Evolutionary conservation across 2,888 invertebrate genomes (phyloP), one percentile per base, ranked within the genome.

Genomic region (Ophioninae sp.): DNA sequence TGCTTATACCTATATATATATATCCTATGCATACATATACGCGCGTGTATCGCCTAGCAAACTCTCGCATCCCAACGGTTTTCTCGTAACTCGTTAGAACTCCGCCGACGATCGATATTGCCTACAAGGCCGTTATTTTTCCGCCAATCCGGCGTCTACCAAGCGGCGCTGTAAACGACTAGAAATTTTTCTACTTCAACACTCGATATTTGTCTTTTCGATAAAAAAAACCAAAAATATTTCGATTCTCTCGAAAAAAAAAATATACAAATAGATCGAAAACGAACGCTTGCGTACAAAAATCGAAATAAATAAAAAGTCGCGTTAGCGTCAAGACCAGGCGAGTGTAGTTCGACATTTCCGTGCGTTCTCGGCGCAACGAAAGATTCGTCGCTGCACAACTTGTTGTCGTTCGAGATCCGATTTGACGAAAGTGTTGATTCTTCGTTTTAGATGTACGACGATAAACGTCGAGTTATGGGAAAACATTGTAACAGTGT

Each of bases 41-140:
- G 30, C 30, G 30, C 30, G 51, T 51, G 51, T 51, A 51, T 51
- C 51, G 51, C 41, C 8, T 41, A 41, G 41, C 51, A 5, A 51
- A 51, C 20, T 23, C 30, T 23, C 30, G 44, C 30, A 13, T 56
- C n/a, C 30, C 69, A 69, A 69, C 69, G 65, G 23, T 56, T n/a
- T 30, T 69, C 51, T 30, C 51, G 41, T 44, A 30, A 30, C 69
- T 51, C 51, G 68, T 30, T 58, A 69, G 56, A n/a, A 37, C 71
- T 20, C 9, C 58, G 71, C 7, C 0, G 61, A 41, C 58, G 72
- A 72, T 72, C 72, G 72, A 72, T 72, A 72, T 23, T 72, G 41
- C 22, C 72, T 41, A 41, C 72, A 22, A 61, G 20, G 37, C 72
- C 58, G 22, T 41, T 61, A 22, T 56, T 22, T 44, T 22, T 67